These are phyloP conservation scores for Thera britannica DNA, from an alignment of 2,888 invertebrate species.

Conservation along the genomic window DNA sequence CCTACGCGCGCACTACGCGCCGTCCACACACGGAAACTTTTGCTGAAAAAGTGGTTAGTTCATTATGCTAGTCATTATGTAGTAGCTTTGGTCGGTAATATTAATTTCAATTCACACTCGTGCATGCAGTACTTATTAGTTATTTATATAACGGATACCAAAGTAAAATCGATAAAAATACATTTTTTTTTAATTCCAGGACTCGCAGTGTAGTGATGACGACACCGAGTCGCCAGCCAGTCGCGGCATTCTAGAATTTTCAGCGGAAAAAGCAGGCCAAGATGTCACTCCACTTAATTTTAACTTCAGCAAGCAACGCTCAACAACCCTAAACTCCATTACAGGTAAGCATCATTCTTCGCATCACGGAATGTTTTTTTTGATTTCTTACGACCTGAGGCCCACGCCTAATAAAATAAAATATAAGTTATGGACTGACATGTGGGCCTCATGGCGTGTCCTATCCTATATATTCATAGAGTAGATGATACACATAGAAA, in stretches of 20 bases:
- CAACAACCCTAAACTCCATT: slow-evolving; percentile 90
- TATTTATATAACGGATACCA: too few species aligned
- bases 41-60: slow-evolving; percentile 74
- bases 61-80: neutral
- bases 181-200: slow-evolving; percentile 54
- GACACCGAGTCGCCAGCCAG: slow-evolving; percentile 83
- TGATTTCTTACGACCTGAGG: slow-evolving; percentile 46
- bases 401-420: slow-evolving; percentile 41
- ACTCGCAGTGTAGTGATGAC: slow-evolving; percentile 81
- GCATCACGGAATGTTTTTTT: slow-evolving; percentile 48
- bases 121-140: neutral
- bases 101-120: slow-evolving; percentile 2
- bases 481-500: slow-evolving; percentile 71
- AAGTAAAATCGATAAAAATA: neutral
- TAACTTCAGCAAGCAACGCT: slow-evolving; percentile 89
- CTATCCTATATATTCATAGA: slow-evolving; percentile 56
- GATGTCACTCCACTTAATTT: slow-evolving; percentile 95
- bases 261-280: slow-evolving; percentile 93
- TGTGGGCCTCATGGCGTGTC: slow-evolving; percentile 55
- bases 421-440: slow-evolving; percentile 37
- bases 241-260: slow-evolving; percentile 92
- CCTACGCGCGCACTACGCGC: slow-evolving; percentile 76
- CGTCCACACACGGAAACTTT: slow-evolving; percentile 79
- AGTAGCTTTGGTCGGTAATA: neutral
- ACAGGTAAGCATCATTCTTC: slow-evolving; percentile 82